phyloP scores from a whole-genome alignment of 92 coral and sea anemone species.

The Isaurus tuberculatus region DNA sequence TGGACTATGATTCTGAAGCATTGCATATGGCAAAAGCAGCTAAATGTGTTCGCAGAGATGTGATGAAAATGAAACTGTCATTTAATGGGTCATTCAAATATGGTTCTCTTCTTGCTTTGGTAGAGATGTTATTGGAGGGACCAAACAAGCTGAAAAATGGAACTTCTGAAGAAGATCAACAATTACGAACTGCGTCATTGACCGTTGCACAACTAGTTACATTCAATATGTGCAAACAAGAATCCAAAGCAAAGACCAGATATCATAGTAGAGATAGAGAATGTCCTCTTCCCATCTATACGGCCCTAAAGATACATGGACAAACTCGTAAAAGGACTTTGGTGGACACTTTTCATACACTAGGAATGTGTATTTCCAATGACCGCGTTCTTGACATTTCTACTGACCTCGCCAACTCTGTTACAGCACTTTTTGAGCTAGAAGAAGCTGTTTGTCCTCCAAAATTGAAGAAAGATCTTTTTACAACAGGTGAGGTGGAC shows the following conservation, averaged over 20 bases:
- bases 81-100: slow-evolving; percentile 53
- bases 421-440: not conserved
- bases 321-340: not conserved
- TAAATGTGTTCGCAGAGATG: slow-evolving; percentile 52
- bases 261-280: slow-evolving; percentile 46
- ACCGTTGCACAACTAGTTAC: slow-evolving; percentile 45
- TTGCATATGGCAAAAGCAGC: slow-evolving; percentile 59
- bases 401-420: not conserved
- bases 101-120: slow-evolving; percentile 42
- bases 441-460: slow-evolving; percentile 13
- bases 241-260: not conserved
- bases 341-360: not conserved
- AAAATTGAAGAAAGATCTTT: not conserved
- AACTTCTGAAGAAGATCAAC: slow-evolving; percentile 34
- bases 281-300: slow-evolving; percentile 39
- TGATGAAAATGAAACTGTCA: slow-evolving; percentile 14
- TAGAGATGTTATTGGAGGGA: slow-evolving; percentile 52
- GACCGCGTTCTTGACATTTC: slow-evolving; percentile 23
- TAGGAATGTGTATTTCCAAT: slow-evolving; percentile 11
- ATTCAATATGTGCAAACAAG: slow-evolving; percentile 24
- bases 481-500: not conserved
- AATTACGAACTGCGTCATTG: slow-evolving; percentile 25
- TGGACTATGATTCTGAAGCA: slow-evolving; percentile 62
- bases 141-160: slow-evolving; percentile 23
- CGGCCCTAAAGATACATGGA: slow-evolving; percentile 9